Evolutionary conservation across 1,140 invertebrate genomes (phyloP), one percentile per base, ranked within the genome.

Genomic region (Neoseiulus cucumeris): DNA sequence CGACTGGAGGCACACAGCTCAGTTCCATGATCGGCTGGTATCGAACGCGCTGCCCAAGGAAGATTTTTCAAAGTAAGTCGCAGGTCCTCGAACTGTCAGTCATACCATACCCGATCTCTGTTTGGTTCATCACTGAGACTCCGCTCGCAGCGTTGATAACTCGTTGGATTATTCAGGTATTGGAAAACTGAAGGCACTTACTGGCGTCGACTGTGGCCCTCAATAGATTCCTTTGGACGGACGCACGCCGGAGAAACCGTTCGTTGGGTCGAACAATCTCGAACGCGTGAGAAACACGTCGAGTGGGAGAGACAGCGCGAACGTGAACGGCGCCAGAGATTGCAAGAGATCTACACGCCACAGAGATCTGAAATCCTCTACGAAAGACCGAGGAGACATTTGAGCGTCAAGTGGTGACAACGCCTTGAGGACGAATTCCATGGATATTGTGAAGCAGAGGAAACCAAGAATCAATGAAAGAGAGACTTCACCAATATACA

Each of bases 171-270:
- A n/a, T n/a, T n/a, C n/a, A n/a, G 51, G 22, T 59, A 59, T 25
- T 59, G 51, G 51, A 59, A 9, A 25, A 25, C 33, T 9, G 51
- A 59, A 2, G 51, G 51, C 6, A 59, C 51, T 4, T 59, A 59
- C 22, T 59, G 51, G 51, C 51, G 51, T 59, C 51, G 51, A 6
- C 33, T 59, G 17, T 59, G 51, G 51, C 51, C 51, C 14, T 59
- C 51, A 25, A 59, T 9, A 4, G 51, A 59, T 25, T 59, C 51
- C 14, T 59, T 59, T 9, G 51, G 51, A 17, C 14, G 51, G 22
- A 59, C 51, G 22, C 51, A 59, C 22, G 51, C 51, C 22, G 51
- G 51, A n/a, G 51, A 59, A 59, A 59, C 51, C 14, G 51, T 59
- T 25, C 51, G 51, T 33, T 59, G 51, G 51, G 51, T 59, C 2